Conservation (phyloP, 23 tunicate genomes). For the Ciona savignyi region DNA sequence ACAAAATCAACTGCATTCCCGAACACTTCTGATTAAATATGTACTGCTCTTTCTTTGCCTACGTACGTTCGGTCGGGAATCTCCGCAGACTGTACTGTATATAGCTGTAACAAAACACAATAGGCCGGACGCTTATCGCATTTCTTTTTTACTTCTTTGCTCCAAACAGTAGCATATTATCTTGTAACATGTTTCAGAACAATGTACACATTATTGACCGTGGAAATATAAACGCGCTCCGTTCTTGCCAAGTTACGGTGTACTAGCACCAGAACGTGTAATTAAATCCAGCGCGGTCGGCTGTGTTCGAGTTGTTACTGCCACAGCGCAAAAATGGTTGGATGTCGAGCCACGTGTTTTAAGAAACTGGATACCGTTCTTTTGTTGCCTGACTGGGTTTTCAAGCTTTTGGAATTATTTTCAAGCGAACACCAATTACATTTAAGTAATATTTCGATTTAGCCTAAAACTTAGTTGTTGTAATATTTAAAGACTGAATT, state of each 20-base stretch:
- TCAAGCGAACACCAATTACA: no score
- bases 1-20: no score
- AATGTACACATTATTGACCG: background rate
- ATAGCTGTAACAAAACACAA: background rate
- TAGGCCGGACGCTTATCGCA: background rate
- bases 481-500: no score
- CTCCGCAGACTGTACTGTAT: no score
- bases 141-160: background rate
- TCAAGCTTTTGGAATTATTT: background rate
- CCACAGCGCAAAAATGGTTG: background rate
- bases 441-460: no score
- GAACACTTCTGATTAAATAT: no score
- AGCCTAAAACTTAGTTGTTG: no score
- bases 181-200: background rate
- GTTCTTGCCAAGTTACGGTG: background rate
- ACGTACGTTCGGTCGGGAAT: no score
- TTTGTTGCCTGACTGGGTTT: background rate
- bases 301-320: no score
- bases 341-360: background rate
- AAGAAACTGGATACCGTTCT: background rate
- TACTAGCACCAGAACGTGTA: background rate
- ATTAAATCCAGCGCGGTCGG: conserved; percentile 1
- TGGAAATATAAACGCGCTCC: background rate
- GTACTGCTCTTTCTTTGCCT: no score
- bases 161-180: background rate